phyloP scores from a whole-genome alignment of 53 echinoderm and acorn worm species.

The Patiria pectinifera region DNA sequence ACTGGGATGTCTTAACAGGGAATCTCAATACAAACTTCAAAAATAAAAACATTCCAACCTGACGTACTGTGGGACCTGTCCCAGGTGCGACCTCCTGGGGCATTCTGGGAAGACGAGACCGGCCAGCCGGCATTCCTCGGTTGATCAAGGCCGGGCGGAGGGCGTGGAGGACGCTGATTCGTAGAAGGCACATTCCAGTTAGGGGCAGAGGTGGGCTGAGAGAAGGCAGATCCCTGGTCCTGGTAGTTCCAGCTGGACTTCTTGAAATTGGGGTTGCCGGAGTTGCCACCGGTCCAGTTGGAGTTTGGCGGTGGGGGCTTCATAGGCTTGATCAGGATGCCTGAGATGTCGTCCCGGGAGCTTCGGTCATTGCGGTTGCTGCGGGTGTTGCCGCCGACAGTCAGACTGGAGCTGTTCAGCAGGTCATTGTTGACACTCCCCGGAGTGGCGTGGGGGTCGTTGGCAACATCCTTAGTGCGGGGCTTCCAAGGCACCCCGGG shows the following conservation, averaged over 20 bases:
- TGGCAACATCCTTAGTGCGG: slow-evolving; percentile 86
- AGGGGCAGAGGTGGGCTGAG: slow-evolving; percentile 70
- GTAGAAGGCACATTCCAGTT: slow-evolving; percentile 73
- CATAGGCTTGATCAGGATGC: slow-evolving; percentile 98
- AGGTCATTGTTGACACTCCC: slow-evolving; percentile 84
- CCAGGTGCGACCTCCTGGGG: slow-evolving; percentile 58
- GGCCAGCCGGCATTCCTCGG: slow-evolving; percentile 74
- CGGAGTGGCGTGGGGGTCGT: slow-evolving; percentile 96
- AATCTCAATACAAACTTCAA: background rate
- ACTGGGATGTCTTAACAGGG: background rate
- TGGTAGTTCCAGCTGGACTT: slow-evolving; percentile 90
- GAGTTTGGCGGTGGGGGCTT: slow-evolving; percentile 81
- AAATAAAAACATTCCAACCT: slow-evolving; percentile 46
- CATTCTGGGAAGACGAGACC: slow-evolving; percentile 49
- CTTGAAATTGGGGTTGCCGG: slow-evolving; percentile 67
- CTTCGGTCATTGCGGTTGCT: slow-evolving; percentile 70
- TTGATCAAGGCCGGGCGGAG: slow-evolving; percentile 91
- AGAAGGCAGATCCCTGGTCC: slow-evolving; percentile 60
- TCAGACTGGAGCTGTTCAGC: slow-evolving; percentile 61
- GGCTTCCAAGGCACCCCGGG: slow-evolving; percentile 99
- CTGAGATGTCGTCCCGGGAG: slow-evolving; percentile 80
- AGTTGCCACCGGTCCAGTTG: slow-evolving; percentile 68
- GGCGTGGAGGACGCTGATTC: slow-evolving; percentile 78
- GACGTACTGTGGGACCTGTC: slow-evolving; percentile 60
- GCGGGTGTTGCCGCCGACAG: slow-evolving; percentile 63